A percentile compares a stretch with the other conserved stretches of the same genome.
These are phyloP conservation scores for Apocheima hispidaria DNA, from an alignment of 2,888 invertebrate genomes.

Conservation along the genomic window DNA sequence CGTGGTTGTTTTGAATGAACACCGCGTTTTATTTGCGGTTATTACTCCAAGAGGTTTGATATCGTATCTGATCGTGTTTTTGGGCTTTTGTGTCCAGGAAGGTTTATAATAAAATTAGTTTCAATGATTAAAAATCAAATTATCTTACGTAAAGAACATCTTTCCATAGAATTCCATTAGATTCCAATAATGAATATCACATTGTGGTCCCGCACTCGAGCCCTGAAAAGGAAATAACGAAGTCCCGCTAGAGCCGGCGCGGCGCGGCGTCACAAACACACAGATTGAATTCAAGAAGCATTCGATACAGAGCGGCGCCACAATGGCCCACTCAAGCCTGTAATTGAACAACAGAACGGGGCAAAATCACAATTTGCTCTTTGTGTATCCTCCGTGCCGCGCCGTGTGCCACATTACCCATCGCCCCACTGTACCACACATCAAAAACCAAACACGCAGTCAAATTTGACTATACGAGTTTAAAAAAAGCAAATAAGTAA, in stretches of 20 bases:
- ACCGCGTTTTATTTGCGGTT: slow-evolving; percentile 10
- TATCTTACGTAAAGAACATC: not conserved
- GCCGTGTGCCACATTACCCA: not conserved
- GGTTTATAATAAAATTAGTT: not conserved
- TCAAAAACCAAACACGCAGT: not conserved
- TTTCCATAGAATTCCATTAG: slow-evolving; percentile 9
- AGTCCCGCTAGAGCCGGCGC: slow-evolving; percentile 3
- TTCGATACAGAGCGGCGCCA: slow-evolving; percentile 3
- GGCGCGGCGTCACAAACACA: slow-evolving; percentile 11
- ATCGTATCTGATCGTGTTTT: not conserved
- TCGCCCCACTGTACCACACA: not conserved
- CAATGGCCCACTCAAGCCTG: slow-evolving; percentile 1
- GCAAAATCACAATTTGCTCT: slow-evolving; percentile 12
- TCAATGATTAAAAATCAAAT: not conserved
- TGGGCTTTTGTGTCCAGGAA: not conserved
- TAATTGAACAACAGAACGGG: slow-evolving; percentile 9
- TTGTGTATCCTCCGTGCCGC: not conserved
- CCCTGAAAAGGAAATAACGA: slow-evolving; percentile 14
- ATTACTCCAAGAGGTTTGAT: too few relatives aligned
- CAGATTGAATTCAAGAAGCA: slow-evolving; percentile 8
- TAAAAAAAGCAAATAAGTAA: not conserved
- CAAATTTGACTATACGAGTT: not conserved
- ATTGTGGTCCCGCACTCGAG: slow-evolving; percentile 13
- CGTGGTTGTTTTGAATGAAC: not conserved
- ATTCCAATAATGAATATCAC: slow-evolving; percentile 9